Base-by-base conservation (phyloP, 2,113 vertebrate genomes). In the Proterorhinus semilunaris region DNA sequence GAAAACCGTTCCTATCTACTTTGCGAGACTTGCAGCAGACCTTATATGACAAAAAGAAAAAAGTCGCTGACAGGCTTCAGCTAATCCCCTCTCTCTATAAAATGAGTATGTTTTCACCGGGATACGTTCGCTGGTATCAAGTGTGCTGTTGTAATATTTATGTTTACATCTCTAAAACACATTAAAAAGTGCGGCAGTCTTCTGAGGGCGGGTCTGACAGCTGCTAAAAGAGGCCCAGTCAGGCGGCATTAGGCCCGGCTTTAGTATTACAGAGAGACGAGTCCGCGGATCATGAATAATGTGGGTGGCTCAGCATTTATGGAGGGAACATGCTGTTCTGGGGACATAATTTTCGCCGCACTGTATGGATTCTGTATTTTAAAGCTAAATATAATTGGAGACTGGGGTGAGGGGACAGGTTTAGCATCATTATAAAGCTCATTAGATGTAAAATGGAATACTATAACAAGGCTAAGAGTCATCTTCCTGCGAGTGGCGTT, bases 281-380 rank as follows among this genome's bases (percentile, higher is more conserved):
- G 74, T 71, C 72, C 68, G 49, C 16, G 47, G 65, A 68, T 54
- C 58, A 67, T 75, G 69, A 75, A 78, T 76, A 78, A 80, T 76
- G 21, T 64, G 68, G 75, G 49, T 69, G 53, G 27, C 47, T 66
- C 71, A 50, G 43, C 44, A 65, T 75, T 83, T 75, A 36, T 27
- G 69, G 46, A 15, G 58, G 16, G 36, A 61, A 66, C 53, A 68
- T 46, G 64, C 44, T 71, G 45, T 74, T 48, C 44, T 66, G 3
- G 21, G 62, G n/a, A 62, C 62, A 53, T 59, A 2, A 5, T 27
- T 47, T 46, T 1, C 13, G 47, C 70, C 1, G 2, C 5, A 47
- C 16, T 62, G 15, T 61, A 10, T 1, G 46, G 27, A 17, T 16
- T 11, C 50, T 49, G 42, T 16, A 54, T 44, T 44, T 61, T 61